A percentile compares a stretch with the other conserved stretches of the same genome.
Evolutionary conservation across 2,797 vertebrate species (phyloP).

Genomic region (Hippoglossus hippoglossus): DNA sequence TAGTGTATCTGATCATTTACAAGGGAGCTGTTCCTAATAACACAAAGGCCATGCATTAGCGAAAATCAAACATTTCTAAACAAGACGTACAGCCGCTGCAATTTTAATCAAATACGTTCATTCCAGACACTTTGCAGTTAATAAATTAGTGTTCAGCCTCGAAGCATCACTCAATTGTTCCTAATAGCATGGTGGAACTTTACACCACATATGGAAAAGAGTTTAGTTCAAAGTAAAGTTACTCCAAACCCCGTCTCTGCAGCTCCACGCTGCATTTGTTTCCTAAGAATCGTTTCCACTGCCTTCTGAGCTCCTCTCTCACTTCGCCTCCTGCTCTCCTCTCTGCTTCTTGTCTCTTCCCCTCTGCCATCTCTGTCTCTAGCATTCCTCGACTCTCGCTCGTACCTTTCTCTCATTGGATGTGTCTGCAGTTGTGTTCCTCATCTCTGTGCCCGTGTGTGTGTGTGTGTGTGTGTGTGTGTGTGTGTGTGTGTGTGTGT

Average conservation of each 20-base stretch:
- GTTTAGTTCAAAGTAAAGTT: background rate
- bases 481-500: slow-evolving; percentile 40
- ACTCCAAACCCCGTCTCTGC: slow-evolving; percentile 3
- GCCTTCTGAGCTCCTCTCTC: slow-evolving; percentile 24
- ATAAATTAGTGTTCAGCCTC: slow-evolving; percentile 27
- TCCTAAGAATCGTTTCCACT: slow-evolving; percentile 46
- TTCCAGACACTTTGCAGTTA: slow-evolving; percentile 36
- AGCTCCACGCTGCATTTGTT: slow-evolving; percentile 27
- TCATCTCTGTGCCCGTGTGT: slow-evolving; percentile 21
- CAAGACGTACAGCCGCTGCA: background rate
- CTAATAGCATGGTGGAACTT: slow-evolving; percentile 30
- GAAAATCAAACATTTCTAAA: slow-evolving; percentile 7
- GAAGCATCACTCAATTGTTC: slow-evolving; percentile 19
- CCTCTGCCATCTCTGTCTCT: slow-evolving; percentile 37
- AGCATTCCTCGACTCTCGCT: slow-evolving; percentile 52
- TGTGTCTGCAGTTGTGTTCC: slow-evolving; percentile 55
- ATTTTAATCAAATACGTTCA: slow-evolving; percentile 22
- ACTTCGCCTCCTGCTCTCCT: slow-evolving; percentile 28
- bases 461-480: slow-evolving; percentile 32
- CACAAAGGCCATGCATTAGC: background rate
- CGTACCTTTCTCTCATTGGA: slow-evolving; percentile 45
- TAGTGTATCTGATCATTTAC: background rate
- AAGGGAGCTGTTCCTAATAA: slow-evolving; percentile 14
- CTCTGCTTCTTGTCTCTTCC: slow-evolving; percentile 31
- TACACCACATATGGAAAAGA: slow-evolving; percentile 13